phyloP scores from a whole-genome alignment of 2,888 invertebrate species.

The Drosophila ustulata region DNA sequence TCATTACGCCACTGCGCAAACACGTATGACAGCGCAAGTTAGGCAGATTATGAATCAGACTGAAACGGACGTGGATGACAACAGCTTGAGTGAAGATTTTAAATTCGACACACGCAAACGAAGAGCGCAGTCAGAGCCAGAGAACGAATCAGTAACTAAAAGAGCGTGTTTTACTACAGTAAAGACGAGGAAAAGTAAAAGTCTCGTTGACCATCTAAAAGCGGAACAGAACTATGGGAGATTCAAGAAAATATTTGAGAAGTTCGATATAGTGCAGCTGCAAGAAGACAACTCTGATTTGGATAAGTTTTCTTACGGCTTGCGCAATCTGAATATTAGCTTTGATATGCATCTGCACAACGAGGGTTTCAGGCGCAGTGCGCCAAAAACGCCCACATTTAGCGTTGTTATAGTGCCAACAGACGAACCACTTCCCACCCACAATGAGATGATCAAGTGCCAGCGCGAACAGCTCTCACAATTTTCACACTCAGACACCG shows the following conservation, averaged over 20 bases:
- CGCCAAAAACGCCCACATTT: slow-evolving; percentile 76
- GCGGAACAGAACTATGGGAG: slow-evolving; percentile 66
- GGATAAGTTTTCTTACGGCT: background rate
- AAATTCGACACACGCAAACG: slow-evolving; percentile 65
- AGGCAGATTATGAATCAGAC: slow-evolving; percentile 58
- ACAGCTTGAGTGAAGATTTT: slow-evolving; percentile 29
- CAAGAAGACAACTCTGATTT: slow-evolving; percentile 3
- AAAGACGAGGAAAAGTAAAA: slow-evolving; percentile 27
- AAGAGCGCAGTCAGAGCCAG: slow-evolving; percentile 28
- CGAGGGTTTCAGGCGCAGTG: slow-evolving; percentile 76
- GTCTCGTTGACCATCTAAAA: slow-evolving; percentile 77
- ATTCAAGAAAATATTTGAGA: slow-evolving; percentile 75
- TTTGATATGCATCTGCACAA: slow-evolving; percentile 83
- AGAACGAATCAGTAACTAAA: slow-evolving; percentile 24
- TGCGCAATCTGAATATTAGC: slow-evolving; percentile 59
- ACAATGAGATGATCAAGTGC: slow-evolving; percentile 71
- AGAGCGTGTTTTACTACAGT: slow-evolving; percentile 7
- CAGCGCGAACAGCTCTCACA: slow-evolving; percentile 63
- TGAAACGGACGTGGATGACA: background rate
- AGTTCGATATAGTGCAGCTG: slow-evolving; percentile 78
- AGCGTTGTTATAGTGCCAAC: slow-evolving; percentile 74
- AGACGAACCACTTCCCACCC: slow-evolving; percentile 74
- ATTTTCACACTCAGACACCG: slow-evolving; percentile 4
- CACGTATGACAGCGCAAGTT: slow-evolving; percentile 61
- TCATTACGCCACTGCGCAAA: slow-evolving; percentile 53